Conservation (phyloP, 2,113 vertebrate species). For the Ascaphus truei region DNA sequence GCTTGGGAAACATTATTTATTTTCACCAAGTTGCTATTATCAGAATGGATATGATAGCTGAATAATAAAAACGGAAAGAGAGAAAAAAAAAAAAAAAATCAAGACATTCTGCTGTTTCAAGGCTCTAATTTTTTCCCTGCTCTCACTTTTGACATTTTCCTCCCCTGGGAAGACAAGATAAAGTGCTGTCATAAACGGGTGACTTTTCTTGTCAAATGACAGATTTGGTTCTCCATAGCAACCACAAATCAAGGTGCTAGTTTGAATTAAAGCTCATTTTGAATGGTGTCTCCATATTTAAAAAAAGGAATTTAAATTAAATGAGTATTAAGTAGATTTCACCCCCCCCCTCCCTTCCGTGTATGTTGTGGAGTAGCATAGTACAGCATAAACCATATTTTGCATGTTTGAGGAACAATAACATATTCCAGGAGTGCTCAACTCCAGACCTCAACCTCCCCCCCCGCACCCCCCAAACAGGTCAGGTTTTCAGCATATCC, state of each 20-base stretch:
- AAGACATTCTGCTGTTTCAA: slow-evolving; percentile 85
- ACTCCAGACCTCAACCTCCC: too few species aligned
- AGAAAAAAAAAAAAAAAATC: slow-evolving; percentile 82
- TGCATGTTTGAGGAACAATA: slow-evolving; percentile 73
- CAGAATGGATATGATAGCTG: slow-evolving; percentile 84
- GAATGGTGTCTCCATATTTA: slow-evolving; percentile 80
- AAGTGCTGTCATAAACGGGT: slow-evolving; percentile 86
- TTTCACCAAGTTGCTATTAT: slow-evolving; percentile 82
- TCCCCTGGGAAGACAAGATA: slow-evolving; percentile 86
- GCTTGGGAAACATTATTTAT: slow-evolving; percentile 82
- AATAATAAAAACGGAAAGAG: slow-evolving; percentile 80
- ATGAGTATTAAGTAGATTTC: slow-evolving; percentile 75
- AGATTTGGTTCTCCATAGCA: slow-evolving; percentile 87
- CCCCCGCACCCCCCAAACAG: too few species aligned
- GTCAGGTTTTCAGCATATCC: too few species aligned
- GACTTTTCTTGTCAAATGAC: slow-evolving; percentile 87
- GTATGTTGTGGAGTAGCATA: slow-evolving; percentile 59
- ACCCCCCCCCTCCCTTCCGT: slow-evolving; percentile 74
- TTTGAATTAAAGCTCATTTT: slow-evolving; percentile 83
- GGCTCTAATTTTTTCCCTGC: slow-evolving; percentile 77
- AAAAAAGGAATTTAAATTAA: slow-evolving; percentile 82
- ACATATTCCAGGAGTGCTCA: too few species aligned
- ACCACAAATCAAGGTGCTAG: slow-evolving; percentile 84
- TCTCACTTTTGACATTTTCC: slow-evolving; percentile 87
- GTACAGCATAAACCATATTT: slow-evolving; percentile 47